A percentile compares a stretch with the other conserved stretches of the same genome.
These are phyloP conservation scores for Agonopterix alstromeriana DNA, from an alignment of 2,888 invertebrate species.

Conservation along the genomic window DNA sequence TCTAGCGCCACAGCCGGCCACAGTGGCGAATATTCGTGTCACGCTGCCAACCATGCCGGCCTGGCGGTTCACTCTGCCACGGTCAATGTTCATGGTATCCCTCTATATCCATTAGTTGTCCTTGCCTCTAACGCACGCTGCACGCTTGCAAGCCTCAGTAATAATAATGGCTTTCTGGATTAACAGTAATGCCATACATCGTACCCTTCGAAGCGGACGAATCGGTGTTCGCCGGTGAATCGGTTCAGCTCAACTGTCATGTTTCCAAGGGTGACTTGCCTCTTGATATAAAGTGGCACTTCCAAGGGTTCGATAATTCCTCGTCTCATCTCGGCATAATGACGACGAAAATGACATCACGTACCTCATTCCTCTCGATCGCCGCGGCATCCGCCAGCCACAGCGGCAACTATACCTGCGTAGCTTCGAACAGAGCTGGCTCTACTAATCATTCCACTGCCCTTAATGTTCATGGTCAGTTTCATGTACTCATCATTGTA, in stretches of 20 bases:
- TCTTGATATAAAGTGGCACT: slow-evolving; percentile 84
- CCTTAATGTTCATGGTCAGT: slow-evolving; percentile 75
- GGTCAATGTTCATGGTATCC: slow-evolving; percentile 82
- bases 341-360: slow-evolving; percentile 80
- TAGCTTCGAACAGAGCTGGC: slow-evolving; percentile 84
- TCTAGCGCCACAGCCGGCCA: slow-evolving; percentile 79
- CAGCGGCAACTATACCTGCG: slow-evolving; percentile 86
- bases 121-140: slow-evolving; percentile 63
- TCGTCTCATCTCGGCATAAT: slow-evolving; percentile 78
- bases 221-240: slow-evolving; percentile 82
- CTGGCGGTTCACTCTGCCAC: slow-evolving; percentile 77
- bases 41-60: slow-evolving; percentile 81
- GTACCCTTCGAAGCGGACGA: slow-evolving; percentile 81
- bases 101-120: slow-evolving; percentile 28
- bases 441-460: slow-evolving; percentile 80
- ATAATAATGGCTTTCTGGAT: slow-evolving; percentile 63
- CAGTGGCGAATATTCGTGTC: slow-evolving; percentile 84
- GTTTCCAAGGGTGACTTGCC: slow-evolving; percentile 86
- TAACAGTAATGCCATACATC: slow-evolving; percentile 81
- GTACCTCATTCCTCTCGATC: slow-evolving; percentile 84
- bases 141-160: slow-evolving; percentile 59
- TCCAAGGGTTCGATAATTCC: slow-evolving; percentile 79
- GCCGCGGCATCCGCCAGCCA: slow-evolving; percentile 82
- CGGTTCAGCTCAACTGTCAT: slow-evolving; percentile 81
- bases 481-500: slow-evolving; percentile 34